Evolutionary conservation across 1,140 invertebrate genomes (phyloP).

Genomic region (Drosophila parvula): DNA sequence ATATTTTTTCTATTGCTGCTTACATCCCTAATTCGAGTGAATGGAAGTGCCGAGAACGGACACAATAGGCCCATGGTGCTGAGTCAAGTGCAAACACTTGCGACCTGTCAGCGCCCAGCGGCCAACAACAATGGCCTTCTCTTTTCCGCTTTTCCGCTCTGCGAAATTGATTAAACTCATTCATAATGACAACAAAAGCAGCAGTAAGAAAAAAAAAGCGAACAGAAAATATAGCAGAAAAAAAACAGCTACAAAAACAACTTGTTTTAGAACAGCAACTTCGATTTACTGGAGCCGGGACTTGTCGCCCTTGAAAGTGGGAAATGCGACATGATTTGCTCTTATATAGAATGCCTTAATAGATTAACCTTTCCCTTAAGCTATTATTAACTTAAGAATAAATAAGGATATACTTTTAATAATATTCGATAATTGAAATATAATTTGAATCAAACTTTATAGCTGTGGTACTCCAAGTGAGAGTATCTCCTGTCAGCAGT

Average conservation of each 20-base stretch:
- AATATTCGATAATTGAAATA: too few species aligned
- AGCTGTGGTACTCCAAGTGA: too few species aligned
- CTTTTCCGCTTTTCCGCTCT: slow-evolving; percentile 42
- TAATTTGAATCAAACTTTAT: too few species aligned
- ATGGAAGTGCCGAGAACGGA: slow-evolving; percentile 26
- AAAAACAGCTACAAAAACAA: slow-evolving; percentile 12
- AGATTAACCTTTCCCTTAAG: not conserved
- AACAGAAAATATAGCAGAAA: not conserved
- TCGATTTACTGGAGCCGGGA: slow-evolving; percentile 25
- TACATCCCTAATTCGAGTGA: slow-evolving; percentile 1
- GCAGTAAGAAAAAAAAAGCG: not conserved
- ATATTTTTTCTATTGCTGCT: not conserved
- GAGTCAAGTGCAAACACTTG: slow-evolving; percentile 73
- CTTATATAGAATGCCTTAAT: not conserved
- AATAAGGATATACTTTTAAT: too few species aligned
- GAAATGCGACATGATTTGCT: not conserved
- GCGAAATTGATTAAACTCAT: slow-evolving; percentile 74
- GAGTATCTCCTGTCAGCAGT: slow-evolving; percentile 28
- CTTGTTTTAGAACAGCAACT: slow-evolving; percentile 31
- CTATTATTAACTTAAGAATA: not conserved
- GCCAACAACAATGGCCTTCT: slow-evolving; percentile 39
- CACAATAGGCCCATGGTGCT: slow-evolving; percentile 27
- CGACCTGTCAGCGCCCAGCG: slow-evolving; percentile 39
- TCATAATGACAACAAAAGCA: slow-evolving; percentile 59
- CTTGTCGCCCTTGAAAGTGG: slow-evolving; percentile 6